These are phyloP conservation scores for Polypterus bichir DNA, from an alignment of 2,113 vertebrate genomes.

Conservation along the genomic window DNA sequence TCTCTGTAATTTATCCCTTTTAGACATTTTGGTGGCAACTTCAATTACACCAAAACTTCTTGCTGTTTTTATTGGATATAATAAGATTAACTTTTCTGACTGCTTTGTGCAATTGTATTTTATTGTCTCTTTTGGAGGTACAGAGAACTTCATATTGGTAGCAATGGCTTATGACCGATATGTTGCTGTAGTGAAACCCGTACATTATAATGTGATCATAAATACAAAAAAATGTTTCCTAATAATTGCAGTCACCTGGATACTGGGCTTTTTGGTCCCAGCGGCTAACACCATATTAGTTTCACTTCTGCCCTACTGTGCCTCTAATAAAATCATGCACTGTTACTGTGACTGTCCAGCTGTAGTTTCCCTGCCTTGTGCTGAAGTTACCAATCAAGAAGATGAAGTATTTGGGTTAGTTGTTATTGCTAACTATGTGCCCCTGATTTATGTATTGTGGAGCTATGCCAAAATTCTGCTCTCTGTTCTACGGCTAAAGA, in stretches of 20 bases:
- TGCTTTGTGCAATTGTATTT: constrained; percentile 22
- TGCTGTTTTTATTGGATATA: constrained; percentile 14
- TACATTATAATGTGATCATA: constrained; percentile 17
- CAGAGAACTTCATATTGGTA: constrained; percentile 20
- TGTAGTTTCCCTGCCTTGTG: too few relatives aligned
- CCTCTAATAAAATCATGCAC: too few relatives aligned
- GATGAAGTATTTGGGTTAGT: too few relatives aligned
- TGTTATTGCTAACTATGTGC: too few relatives aligned
- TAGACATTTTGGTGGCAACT: constrained; percentile 24
- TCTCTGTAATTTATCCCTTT: constrained; percentile 23
- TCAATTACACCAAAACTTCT: constrained; percentile 23
- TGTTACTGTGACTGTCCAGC: too few relatives aligned
- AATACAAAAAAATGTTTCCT: background rate
- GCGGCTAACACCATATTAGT: too few relatives aligned
- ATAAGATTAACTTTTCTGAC: constrained; percentile 11
- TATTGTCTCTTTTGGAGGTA: constrained; percentile 19
- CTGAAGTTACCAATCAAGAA: too few relatives aligned
- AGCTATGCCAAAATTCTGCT: too few relatives aligned
- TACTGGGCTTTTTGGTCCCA: background rate
- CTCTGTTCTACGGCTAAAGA: too few relatives aligned
- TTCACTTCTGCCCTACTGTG: too few relatives aligned
- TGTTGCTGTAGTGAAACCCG: constrained; percentile 20
- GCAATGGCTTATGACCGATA: constrained; percentile 23
- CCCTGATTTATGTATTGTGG: too few relatives aligned
- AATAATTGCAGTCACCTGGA: background rate